Evolutionary conservation across 2,888 invertebrate species (phyloP), one percentile per base, ranked within the genome.

Genomic region (Callyntrura sp.): DNA sequence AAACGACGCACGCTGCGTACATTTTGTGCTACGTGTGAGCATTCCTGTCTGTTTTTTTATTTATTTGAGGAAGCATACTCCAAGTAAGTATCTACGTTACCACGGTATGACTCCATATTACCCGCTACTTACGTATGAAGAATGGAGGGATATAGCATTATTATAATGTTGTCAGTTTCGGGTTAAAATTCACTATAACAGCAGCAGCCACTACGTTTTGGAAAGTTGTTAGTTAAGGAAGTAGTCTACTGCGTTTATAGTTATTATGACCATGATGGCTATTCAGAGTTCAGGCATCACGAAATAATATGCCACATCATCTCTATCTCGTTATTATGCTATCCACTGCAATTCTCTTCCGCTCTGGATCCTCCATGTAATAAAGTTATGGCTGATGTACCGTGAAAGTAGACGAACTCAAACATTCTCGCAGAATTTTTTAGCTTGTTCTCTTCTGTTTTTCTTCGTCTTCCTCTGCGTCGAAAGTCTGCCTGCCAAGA

Each of bases 261-360:
- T 48, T 73, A 73, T 73, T 78, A 85, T 78, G 76, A 78, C 62
- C 85, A 78, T 78, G 60, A 85, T 85, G 85, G 85, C 85, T 78
- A 76, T 78, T 85, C 76, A 45, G 23, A 35, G 60, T 65, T 60
- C 45, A 85, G 23, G 48, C 85, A 85, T 85, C 25, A 62, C 45
- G 23, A 85, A 85, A 76, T 85, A 85, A 85, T 85, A 86, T 79
- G 78, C 48, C 78, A 86, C 86, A 78, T 78, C 86, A 86, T 88
- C 82, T 70, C 88, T 70, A 82, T 87, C 87, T 87, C 83, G 76
- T 88, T 88, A 84, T 62, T 81, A 87, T 87, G 79, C 87, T 84
- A 83, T 84, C 83, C 88, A 88, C 82, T 88, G 88, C 88, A 88
- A 88, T 84, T 88, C 88, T 78, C 88, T 88, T 88, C 88, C 88